Evolutionary conservation across 2,113 vertebrate species (phyloP).

Genomic region (Sander lucioperca): DNA sequence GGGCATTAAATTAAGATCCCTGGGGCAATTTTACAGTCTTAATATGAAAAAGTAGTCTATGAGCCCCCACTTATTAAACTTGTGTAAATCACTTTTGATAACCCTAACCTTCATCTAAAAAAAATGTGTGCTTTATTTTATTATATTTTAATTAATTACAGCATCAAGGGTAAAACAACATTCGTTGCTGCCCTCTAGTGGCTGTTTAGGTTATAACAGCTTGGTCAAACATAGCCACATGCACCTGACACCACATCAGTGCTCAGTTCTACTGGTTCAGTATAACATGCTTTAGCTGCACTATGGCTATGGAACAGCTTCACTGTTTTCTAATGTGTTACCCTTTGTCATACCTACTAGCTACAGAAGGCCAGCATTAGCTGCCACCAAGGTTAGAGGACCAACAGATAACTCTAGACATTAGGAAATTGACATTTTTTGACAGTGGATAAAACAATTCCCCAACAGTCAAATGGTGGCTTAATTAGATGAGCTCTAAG

Average conservation of each 20-base stretch:
- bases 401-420: not conserved
- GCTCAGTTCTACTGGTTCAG: not conserved
- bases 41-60: not conserved
- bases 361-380: not conserved
- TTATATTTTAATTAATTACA: not conserved
- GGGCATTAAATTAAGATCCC: not conserved
- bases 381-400: not conserved
- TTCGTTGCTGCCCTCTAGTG: constrained; percentile 64
- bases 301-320: not conserved
- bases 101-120: not conserved
- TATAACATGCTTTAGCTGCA: not conserved
- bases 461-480: not conserved
- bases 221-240: not conserved
- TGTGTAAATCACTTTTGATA: not conserved
- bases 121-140: not conserved
- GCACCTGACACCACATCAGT: constrained; percentile 17
- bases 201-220: not conserved
- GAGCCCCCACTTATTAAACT: not conserved
- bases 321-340: not conserved
- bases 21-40: not conserved
- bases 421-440: not conserved
- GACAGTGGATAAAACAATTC: not conserved
- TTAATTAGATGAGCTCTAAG: not conserved
- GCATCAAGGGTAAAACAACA: not conserved
- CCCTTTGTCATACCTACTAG: not conserved